Conservation (phyloP, 2,113 vertebrate genomes). For the Ondatra zibethicus region DNA sequence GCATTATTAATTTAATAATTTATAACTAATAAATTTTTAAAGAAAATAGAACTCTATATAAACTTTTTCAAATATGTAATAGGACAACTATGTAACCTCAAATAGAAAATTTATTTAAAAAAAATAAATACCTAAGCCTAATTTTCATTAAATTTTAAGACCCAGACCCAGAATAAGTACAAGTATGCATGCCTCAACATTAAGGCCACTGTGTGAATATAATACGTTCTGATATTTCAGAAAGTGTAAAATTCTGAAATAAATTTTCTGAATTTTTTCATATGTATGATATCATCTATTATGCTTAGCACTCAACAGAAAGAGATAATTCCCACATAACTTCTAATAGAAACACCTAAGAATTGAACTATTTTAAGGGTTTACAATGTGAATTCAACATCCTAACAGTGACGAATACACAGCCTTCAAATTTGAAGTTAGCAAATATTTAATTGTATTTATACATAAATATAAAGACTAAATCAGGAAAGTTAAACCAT, state of each 20-base stretch:
- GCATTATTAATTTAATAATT: neutral
- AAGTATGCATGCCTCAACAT: neutral
- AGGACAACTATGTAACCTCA: neutral
- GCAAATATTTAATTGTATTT: slow-evolving; percentile 13
- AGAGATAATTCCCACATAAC: neutral
- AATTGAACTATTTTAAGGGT: neutral
- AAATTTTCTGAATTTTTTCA: neutral
- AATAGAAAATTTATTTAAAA: neutral
- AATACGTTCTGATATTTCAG: neutral
- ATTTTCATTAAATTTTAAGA: neutral
- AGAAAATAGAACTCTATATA: neutral
- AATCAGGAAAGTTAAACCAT: neutral
- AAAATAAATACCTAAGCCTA: neutral
- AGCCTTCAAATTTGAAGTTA: neutral
- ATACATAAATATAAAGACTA: neutral
- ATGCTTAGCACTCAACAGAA: neutral
- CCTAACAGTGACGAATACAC: neutral
- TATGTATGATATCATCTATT: neutral
- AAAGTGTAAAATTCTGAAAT: slow-evolving; percentile 14
- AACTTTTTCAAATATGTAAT: slow-evolving; percentile 1
- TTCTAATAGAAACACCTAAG: neutral
- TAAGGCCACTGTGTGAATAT: neutral
- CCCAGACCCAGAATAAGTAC: neutral
- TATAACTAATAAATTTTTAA: neutral
- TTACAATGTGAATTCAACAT: neutral